These are phyloP conservation scores for Alaudala cheleensis DNA, from an alignment of 2,113 vertebrate species.

Conservation along the genomic window DNA sequence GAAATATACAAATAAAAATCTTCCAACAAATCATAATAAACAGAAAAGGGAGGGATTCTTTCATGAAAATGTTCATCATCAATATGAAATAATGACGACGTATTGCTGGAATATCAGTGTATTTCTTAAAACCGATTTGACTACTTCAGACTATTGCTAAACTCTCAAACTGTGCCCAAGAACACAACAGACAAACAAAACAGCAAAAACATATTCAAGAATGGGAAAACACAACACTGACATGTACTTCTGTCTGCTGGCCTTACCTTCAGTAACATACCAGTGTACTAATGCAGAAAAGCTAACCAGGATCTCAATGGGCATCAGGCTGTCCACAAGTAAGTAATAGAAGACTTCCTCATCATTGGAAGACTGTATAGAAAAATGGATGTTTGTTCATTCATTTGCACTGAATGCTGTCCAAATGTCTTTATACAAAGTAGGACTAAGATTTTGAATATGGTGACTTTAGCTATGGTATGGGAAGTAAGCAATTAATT, in stretches of 20 bases:
- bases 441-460: not conserved
- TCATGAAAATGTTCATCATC: not conserved
- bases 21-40: not conserved
- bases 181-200: not conserved
- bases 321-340: constrained; percentile 83
- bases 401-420: not conserved
- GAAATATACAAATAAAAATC: not conserved
- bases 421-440: not conserved
- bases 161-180: no score
- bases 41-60: not conserved
- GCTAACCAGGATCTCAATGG: constrained; percentile 84
- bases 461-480: not conserved
- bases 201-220: not conserved
- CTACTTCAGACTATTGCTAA: not conserved
- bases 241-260: not conserved
- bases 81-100: not conserved
- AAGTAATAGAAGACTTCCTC: constrained; percentile 80
- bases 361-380: constrained; percentile 70
- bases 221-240: not conserved
- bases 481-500: not conserved
- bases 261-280: constrained; percentile 77
- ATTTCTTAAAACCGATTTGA: not conserved
- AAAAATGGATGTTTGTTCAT: not conserved
- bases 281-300: constrained; percentile 86
- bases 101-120: not conserved